Evolutionary conservation across 2,797 vertebrate species (phyloP), one percentile per base, ranked within the genome.

Genomic region (Myripristis murdjan): DNA sequence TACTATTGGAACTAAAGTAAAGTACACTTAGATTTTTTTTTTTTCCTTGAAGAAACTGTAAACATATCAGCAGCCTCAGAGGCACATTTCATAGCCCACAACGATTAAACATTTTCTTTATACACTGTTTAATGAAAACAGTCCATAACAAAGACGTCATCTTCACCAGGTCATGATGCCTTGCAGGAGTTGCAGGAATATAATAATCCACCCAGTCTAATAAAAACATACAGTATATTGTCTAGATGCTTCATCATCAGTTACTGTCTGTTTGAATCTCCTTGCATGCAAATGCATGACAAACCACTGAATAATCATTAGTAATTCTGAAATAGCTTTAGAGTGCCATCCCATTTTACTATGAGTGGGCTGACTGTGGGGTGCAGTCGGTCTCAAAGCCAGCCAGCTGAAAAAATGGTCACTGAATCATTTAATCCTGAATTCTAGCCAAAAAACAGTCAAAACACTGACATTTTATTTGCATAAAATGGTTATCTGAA

Each of bases 401-500:
- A 64, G n/a, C 53, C 60, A 48, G 65, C 52, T 72, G 48, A 81
- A 80, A n/a, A 85, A 81, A 85, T 60, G 39, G 66, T 70, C 48
- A 81, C 52, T 37, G 54, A 86, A 69, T 83, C 57, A 73, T 75
- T 75, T 81, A 70, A 64, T 51, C 73, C 55, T 79, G 75, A 84
- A 81, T 77, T 82, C 59, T 53, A 53, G 47, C 62, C 84, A 84
- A 47, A 80, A 62, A 73, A 8, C 20, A 43, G 53, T 57, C 58
- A 78, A 64, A 86, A 62, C 65, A 56, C 54, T 69, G 82, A 85
- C 70, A 73, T 83, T 78, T 80, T 46, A 80, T 79, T 80, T 79
- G 64, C 57, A 81, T 85, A 77, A 87, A 79, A 74, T 67, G 47
- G 39, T 86, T 79, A 60, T 64, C 59, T 82, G 78, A 48, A 57